These are phyloP conservation scores for Aphyosemion australe DNA, from an alignment of 2,113 vertebrate species.

Conservation along the genomic window DNA sequence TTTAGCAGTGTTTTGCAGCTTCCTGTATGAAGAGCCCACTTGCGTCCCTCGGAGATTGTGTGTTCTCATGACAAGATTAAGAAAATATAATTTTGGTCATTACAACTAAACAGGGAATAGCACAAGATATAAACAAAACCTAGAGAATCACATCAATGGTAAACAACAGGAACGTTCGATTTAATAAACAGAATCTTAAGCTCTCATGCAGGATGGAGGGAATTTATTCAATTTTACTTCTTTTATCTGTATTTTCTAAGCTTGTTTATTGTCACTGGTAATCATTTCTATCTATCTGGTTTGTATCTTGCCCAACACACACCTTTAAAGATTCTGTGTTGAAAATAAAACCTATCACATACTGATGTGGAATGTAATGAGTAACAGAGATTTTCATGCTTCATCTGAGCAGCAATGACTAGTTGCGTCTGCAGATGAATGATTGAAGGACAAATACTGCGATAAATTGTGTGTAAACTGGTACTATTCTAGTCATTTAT, in stretches of 20 bases:
- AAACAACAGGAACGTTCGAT: not conserved
- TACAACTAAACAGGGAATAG: constrained; percentile 9
- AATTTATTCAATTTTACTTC: not conserved
- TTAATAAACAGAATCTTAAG: not conserved
- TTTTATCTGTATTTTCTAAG: not conserved
- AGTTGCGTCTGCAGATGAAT: not conserved
- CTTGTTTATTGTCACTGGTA: not conserved
- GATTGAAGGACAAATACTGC: not conserved
- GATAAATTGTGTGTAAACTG: too few species aligned
- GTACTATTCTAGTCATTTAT: too few species aligned
- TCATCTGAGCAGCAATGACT: not conserved
- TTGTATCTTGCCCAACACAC: not conserved
- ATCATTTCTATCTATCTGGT: not conserved
- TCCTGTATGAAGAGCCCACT: not conserved
- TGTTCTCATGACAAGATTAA: constrained; percentile 18
- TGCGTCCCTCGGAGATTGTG: not conserved
- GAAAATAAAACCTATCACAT: too few species aligned
- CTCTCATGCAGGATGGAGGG: not conserved
- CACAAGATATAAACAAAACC: constrained; percentile 1
- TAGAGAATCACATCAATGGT: not conserved
- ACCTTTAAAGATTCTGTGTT: too few species aligned
- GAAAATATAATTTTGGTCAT: constrained; percentile 6
- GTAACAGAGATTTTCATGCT: not conserved
- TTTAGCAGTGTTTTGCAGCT: constrained; percentile 9
- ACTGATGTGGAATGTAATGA: too few species aligned